Evolutionary conservation across 2,888 invertebrate genomes (phyloP).

Genomic region (Bombyx huttoni): DNA sequence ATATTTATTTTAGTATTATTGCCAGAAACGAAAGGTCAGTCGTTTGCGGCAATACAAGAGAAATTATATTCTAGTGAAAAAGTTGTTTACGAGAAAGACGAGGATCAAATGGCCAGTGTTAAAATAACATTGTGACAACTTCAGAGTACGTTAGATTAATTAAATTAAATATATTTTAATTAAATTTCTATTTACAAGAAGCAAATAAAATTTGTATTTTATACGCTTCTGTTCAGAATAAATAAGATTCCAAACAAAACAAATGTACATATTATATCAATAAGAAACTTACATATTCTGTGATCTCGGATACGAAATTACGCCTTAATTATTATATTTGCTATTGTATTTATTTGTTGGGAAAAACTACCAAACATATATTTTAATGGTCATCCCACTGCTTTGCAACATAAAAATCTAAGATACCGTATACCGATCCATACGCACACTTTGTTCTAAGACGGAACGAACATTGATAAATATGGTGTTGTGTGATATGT

Average conservation of each 20-base stretch:
- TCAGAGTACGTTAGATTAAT: not conserved
- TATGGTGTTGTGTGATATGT: too few species aligned
- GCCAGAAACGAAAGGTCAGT: constrained; percentile 75
- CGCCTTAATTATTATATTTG: too few species aligned
- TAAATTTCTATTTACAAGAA: not conserved
- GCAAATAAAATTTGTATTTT: not conserved
- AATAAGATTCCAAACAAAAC: not conserved
- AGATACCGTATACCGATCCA: too few species aligned
- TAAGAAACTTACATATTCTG: not conserved
- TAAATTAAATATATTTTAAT: not conserved
- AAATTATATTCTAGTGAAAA: constrained; percentile 46
- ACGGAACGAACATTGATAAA: too few species aligned
- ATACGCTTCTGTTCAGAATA: not conserved
- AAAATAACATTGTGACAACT: constrained; percentile 33
- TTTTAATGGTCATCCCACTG: too few species aligned
- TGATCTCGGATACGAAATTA: too few species aligned
- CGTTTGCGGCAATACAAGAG: constrained; percentile 72
- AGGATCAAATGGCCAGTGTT: constrained; percentile 41
- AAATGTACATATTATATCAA: not conserved
- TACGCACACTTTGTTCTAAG: too few species aligned
- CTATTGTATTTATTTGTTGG: too few species aligned
- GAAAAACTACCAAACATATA: too few species aligned
- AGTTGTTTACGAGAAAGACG: constrained; percentile 44
- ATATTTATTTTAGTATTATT: constrained; percentile 63
- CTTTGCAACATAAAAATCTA: too few species aligned